A percentile compares a stretch with the other conserved stretches of the same genome.
Evolutionary conservation across 2,888 invertebrate species (phyloP).

Genomic region (Baronia brevicornis): DNA sequence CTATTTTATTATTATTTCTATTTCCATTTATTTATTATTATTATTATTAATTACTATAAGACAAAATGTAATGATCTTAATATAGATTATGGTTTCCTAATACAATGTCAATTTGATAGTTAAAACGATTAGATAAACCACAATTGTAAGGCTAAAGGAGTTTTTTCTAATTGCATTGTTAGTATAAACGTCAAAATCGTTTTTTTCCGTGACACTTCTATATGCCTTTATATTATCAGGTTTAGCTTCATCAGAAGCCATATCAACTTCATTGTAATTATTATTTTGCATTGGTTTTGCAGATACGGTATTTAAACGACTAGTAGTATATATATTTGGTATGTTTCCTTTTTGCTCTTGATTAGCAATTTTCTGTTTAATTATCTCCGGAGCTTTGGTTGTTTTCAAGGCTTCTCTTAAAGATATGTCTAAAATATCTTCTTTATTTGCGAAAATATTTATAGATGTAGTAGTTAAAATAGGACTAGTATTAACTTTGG

Average conservation of each 20-base stretch:
- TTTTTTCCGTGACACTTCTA: constrained; percentile 41
- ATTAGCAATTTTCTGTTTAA: constrained; percentile 17
- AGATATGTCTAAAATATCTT: constrained; percentile 6
- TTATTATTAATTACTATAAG: too few relatives aligned
- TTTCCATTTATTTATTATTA: too few relatives aligned
- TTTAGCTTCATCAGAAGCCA: constrained; percentile 62
- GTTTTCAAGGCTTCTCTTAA: constrained; percentile 14
- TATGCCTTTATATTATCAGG: constrained; percentile 54
- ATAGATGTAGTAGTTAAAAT: constrained; percentile 11
- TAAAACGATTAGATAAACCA: constrained; percentile 3
- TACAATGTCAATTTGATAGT: constrained; percentile 8
- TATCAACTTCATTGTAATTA: constrained; percentile 38
- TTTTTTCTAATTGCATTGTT: background rate
- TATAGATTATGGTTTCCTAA: too few relatives aligned
- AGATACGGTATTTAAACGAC: constrained; percentile 57
- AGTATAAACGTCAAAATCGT: constrained; percentile 7
- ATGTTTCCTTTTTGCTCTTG: constrained; percentile 24
- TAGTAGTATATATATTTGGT: constrained; percentile 41
- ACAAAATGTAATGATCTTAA: too few relatives aligned
- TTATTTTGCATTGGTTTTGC: constrained; percentile 50
- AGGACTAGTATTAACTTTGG: constrained; percentile 16
- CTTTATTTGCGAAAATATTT: constrained; percentile 17
- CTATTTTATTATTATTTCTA: too few relatives aligned
- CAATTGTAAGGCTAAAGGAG: constrained; percentile 5
- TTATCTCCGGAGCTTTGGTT: constrained; percentile 16